Evolutionary conservation across 2,888 invertebrate genomes (phyloP).

Genomic region (Lottia scabra): DNA sequence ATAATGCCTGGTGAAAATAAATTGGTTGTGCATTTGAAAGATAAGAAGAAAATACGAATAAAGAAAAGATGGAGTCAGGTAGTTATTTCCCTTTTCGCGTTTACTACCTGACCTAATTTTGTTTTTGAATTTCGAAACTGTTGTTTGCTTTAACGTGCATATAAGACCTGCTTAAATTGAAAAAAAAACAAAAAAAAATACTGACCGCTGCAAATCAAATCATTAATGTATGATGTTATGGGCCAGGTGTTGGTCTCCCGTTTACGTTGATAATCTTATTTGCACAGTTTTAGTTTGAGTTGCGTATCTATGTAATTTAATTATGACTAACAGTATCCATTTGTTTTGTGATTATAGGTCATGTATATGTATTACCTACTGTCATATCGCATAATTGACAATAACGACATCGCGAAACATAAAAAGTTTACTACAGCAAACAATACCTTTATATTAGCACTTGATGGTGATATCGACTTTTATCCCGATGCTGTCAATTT

Average conservation of each 20-base stretch:
- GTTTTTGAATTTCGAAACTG: no score
- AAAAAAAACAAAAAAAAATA: no score
- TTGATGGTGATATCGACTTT: conserved; percentile 94
- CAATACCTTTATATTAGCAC: conserved; percentile 93
- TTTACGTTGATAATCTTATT: no score
- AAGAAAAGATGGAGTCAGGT: conserved; percentile 86
- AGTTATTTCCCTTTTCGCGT: neutral
- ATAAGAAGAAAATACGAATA: conserved; percentile 93
- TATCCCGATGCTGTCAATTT: conserved; percentile 93
- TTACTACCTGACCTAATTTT: no score
- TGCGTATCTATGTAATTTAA: no score
- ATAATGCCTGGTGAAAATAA: conserved; percentile 94
- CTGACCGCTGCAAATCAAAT: no score
- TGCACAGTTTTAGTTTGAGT: no score
- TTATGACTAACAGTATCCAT: no score
- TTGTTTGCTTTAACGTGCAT: no score
- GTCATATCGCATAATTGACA: conserved; percentile 93
- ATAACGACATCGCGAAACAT: conserved; percentile 78
- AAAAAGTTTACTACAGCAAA: conserved; percentile 92
- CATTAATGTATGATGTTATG: no score
- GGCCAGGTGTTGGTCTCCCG: no score
- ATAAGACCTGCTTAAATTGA: no score
- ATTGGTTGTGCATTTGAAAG: conserved; percentile 94
- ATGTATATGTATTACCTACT: conserved; percentile 99
- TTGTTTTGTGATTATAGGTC: conserved; percentile 75